Evolutionary conservation across 2,888 invertebrate genomes (phyloP), one percentile per base, ranked within the genome.

Genomic region (Drepana falcataria): DNA sequence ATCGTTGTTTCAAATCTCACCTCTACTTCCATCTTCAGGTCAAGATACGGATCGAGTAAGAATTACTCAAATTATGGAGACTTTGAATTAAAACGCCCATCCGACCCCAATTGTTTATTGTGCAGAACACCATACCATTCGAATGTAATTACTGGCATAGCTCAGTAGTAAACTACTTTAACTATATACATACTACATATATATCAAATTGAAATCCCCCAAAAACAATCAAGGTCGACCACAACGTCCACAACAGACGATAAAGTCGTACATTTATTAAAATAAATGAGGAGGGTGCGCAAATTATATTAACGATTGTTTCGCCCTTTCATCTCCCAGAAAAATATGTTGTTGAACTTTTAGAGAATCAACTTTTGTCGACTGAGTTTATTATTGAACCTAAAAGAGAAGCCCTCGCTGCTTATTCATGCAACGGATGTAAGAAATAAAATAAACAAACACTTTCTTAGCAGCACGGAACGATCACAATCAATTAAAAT

Each of bases 271-370:
- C 65, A 69, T 69, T 77, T 69, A 81, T 78, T 73, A 77, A 75
- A 75, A 83, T 77, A 71, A 78, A 81, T 79, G 73, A 71, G 65
- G 67, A 67, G 79, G 76, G 79, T 65, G 73, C 71, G 70, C 69
- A 71, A 80, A 81, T 76, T 79, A 68, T 72, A 78, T 81, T 81
- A 77, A 71, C 65, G 64, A 59, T 61, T 47, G 54, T 51, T 52
- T 56, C 59, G 55, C 56, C 58, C 55, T 54, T 60, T 59, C 58
- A 65, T 59, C 58, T 59, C 62, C 58, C 54, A 62, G 59, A 66
- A 65, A 53, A 58, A 63, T 58, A 58, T 56, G 55, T 52, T 48
- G 7, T 35, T 6, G n/a, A 7, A 40, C 40, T 9, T 9, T 9
- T 44, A 9, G 7, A 6, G 3, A 44, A 9, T 9, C 9, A 44